A percentile compares a stretch with the other conserved stretches of the same genome.
Conservation (phyloP, 2,797 vertebrate genomes). For the Sebastes iracundus region DNA sequence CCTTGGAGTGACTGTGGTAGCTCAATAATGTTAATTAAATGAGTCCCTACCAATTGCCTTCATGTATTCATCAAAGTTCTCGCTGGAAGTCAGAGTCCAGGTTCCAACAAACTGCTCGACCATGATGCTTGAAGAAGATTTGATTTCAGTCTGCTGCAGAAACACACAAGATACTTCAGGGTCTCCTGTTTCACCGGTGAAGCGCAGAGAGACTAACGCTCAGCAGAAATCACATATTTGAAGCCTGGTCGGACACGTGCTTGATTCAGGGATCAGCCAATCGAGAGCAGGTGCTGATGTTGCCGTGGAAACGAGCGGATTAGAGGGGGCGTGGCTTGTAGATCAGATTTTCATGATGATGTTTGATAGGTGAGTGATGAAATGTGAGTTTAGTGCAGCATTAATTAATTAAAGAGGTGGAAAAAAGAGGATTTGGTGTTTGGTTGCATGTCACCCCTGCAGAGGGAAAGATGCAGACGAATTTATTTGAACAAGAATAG, state of each 20-base stretch:
- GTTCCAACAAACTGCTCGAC: slow-evolving; percentile 88
- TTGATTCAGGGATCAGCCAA: slow-evolving; percentile 50
- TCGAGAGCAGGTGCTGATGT: slow-evolving; percentile 37
- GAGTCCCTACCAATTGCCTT: slow-evolving; percentile 87
- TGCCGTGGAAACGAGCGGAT: slow-evolving; percentile 45
- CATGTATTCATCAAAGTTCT: slow-evolving; percentile 95
- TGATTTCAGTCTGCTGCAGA: neutral
- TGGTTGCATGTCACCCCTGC: neutral
- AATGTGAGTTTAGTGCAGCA: neutral
- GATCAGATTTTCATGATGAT: slow-evolving; percentile 15
- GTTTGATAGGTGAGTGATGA: neutral
- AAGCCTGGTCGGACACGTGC: slow-evolving; percentile 42
- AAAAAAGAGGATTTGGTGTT: neutral
- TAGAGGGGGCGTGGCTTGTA: slow-evolving; percentile 45
- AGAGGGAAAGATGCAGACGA: neutral
- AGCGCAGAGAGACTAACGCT: neutral
- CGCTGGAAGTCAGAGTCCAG: slow-evolving; percentile 89
- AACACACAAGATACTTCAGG: neutral
- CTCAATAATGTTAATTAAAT: too few relatives aligned
- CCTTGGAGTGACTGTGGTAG: too few relatives aligned
- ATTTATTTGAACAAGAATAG: neutral
- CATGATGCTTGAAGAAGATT: slow-evolving; percentile 71
- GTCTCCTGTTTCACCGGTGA: neutral
- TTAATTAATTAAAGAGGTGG: neutral
- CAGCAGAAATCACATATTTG: slow-evolving; percentile 16